These are phyloP conservation scores for Laticauda colubrina DNA, from an alignment of 2,113 vertebrate species.

Conservation along the genomic window DNA sequence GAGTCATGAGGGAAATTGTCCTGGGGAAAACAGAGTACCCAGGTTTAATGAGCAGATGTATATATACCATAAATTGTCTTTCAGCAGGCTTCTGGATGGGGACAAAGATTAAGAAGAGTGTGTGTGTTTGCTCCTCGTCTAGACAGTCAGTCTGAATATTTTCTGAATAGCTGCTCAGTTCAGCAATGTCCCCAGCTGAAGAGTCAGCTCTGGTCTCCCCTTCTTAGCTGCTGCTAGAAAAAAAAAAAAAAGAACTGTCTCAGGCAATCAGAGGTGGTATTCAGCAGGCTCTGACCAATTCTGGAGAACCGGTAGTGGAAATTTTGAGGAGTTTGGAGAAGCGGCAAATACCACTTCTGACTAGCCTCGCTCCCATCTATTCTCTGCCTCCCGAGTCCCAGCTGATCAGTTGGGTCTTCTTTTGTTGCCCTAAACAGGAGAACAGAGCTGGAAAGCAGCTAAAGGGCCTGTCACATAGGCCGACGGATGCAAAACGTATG, in stretches of 20 bases:
- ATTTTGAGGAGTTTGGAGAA: too few relatives aligned
- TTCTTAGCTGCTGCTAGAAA: constrained; percentile 37
- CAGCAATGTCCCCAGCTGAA: constrained; percentile 42
- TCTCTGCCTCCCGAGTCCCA: too few relatives aligned
- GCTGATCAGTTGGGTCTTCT: too few relatives aligned
- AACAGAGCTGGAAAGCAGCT: too few relatives aligned
- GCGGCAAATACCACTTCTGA: too few relatives aligned
- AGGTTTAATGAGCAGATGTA: constrained; percentile 69
- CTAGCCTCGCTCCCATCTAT: too few relatives aligned
- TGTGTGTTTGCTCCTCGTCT: constrained; percentile 66
- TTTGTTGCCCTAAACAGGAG: too few relatives aligned
- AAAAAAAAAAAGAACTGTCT: constrained; percentile 54
- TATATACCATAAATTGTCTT: constrained; percentile 44
- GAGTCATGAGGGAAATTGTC: constrained; percentile 46
- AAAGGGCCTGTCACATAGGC: too few relatives aligned
- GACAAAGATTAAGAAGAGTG: constrained; percentile 19
- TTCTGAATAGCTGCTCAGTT: constrained; percentile 62
- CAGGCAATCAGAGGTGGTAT: constrained; percentile 24
- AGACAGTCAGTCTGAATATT: constrained; percentile 74
- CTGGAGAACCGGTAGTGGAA: too few relatives aligned
- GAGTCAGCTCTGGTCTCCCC: constrained; percentile 45
- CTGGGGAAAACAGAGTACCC: constrained; percentile 49
- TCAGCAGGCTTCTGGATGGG: constrained; percentile 45
- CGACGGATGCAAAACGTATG: too few relatives aligned
- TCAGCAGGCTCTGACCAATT: too few relatives aligned